Base-by-base conservation (phyloP, 2,888 invertebrate genomes). In the Chaetogeoica ovagalla region DNA sequence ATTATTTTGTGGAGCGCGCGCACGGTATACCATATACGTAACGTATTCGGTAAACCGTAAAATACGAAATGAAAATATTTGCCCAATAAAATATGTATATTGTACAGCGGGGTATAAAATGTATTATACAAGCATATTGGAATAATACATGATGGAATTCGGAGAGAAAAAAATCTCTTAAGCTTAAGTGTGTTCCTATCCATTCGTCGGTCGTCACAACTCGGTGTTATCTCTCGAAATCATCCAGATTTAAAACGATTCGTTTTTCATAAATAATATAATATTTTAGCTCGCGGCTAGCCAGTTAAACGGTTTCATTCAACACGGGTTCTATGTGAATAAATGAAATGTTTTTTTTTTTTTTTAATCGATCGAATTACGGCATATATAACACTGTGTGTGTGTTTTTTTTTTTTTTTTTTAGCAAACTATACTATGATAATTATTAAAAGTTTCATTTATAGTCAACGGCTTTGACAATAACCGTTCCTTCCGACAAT, bases 221-320 rank as follows among this genome's bases (percentile, higher is more conserved):
- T 74, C 37, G 63, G 21, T 52, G 15, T 30, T 63, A 48, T 66
- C 57, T 57, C 63, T 57, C 2, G 39, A 19, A 65, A 74, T 11
- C 48, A 17, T 63, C 39, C 55, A 63, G 37, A 21, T 74, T 74
- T 43, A 43, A 74, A 74, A 74, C 21, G 39, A 74, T 65, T 74
- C 21, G 63, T 39, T 65, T 65, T 74, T 65, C 55, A 74, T 65
- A 74, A 65, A 73, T 73, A 73, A 62, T 59, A 59, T 65, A 71
- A 65, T 39, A n/a, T 43, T 43, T 43, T 43, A 43, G 43, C 30
- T 30, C 30, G 30, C 30, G 30, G n/a, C n/a, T n/a, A 30, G 30
- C 30, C 30, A 30, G 30, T 30, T 30, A 30, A 30, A 30, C 30
- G 30, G 1, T 30, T 30, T 30, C 30, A 30, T 30, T 30, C 30